Evolutionary conservation across 1,140 invertebrate genomes (phyloP), one percentile per base, ranked within the genome.

Genomic region (Homarus americanus): DNA sequence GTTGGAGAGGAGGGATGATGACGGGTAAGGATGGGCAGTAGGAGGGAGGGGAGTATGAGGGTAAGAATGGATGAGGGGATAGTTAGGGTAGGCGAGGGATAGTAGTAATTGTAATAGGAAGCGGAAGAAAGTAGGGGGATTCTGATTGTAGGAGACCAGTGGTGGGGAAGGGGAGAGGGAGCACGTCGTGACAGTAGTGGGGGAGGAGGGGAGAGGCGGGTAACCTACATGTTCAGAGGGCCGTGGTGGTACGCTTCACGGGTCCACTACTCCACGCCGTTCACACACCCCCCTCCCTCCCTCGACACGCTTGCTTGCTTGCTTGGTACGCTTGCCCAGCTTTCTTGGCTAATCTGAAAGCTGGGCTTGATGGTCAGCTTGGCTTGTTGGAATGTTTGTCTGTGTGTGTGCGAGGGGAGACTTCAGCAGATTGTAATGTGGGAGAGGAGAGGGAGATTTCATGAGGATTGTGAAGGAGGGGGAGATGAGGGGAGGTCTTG

Each of bases 171-270:
- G 24, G 20, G 58, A 20, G 4, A 5, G 10, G 63, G 24, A 28
- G 24, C 63, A 32, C 12, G 63, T 69, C 63, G 63, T 69, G 63
- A 69, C n/a, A 69, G n/a, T 34, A 32, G 63, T 24, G n/a, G 63
- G 24, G 28, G 58, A 20, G 12, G 58, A 4, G 58, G 44, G 24
- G 17, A 12, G n/a, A 17, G n/a, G 63, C n/a, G 63, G 63, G 63
- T 69, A 69, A 69, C 63, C 63, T 69, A 69, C 63, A 32, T 69
- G 63, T 69, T 69, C 63, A 69, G n/a, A 32, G 63, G 63, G n/a
- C 63, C 63, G 63, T 69, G 63, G 63, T 69, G 63, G 63, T 28
- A 69, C 63, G 63, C 63, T 5, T 69, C 63, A 5, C 28, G 63
- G 12, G n/a, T 69, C 63, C 53, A 24, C 53, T 24, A 15, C 24